phyloP scores from a whole-genome alignment of 30 jellyfish, hydroid and myxozoan genomes.

The Kudoa iwatai region DNA sequence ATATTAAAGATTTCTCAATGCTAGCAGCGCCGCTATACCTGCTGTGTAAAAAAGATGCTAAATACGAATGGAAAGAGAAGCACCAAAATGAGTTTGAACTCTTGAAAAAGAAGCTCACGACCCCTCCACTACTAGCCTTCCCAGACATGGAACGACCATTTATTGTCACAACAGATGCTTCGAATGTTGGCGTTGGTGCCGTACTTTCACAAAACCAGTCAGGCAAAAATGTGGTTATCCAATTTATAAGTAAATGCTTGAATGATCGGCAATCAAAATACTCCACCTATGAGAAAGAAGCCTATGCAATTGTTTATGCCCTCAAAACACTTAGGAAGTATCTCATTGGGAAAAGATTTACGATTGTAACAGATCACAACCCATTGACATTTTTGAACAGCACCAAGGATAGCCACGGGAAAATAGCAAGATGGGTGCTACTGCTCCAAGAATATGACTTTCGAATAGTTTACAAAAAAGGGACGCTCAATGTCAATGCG shows the following conservation, averaged over 20 bases:
- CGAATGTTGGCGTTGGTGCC: slow-evolving; percentile 9
- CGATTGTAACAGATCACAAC: not conserved
- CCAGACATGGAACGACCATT: slow-evolving; percentile 7
- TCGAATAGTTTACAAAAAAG: not conserved
- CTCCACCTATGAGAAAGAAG: slow-evolving; percentile 1
- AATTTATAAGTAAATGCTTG: slow-evolving; percentile 8
- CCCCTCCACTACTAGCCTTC: slow-evolving; percentile 7
- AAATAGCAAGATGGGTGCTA: not conserved
- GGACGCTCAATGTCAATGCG: not conserved
- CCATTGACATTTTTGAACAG: not conserved
- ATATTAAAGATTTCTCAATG: slow-evolving; percentile 3
- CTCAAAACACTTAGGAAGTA: not conserved
- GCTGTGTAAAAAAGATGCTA: slow-evolving; percentile 1
- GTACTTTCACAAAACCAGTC: slow-evolving; percentile 5
- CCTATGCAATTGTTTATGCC: not conserved
- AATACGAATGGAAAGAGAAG: slow-evolving; percentile 3
- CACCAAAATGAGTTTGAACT: slow-evolving; percentile 3
- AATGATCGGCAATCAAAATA: slow-evolving; percentile 1
- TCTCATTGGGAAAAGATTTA: not conserved
- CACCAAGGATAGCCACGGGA: not conserved
- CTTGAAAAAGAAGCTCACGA: slow-evolving; percentile 1
- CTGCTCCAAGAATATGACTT: not conserved
- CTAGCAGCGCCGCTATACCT: slow-evolving; percentile 5
- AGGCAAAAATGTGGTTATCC: slow-evolving; percentile 4
- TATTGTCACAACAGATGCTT: slow-evolving; percentile 9